Conservation (phyloP, 1,140 invertebrate genomes). For the Anagrus nilaparvatae region DNA sequence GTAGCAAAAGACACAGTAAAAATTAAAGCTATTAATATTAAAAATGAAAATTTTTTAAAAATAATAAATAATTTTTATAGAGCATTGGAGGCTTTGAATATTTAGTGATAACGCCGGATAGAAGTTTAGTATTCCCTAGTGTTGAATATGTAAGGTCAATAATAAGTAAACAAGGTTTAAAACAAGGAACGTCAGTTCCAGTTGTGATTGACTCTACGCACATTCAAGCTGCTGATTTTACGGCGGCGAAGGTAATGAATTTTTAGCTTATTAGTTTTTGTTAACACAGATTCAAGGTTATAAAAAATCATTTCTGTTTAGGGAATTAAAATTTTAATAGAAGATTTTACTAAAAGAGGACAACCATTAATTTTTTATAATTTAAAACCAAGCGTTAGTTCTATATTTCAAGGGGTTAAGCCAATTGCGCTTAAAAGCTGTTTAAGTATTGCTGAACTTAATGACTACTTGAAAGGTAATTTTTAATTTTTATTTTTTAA, state of each 20-base stretch:
- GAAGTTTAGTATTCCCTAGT: conserved; percentile 63
- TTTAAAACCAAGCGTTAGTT: conserved; percentile 58
- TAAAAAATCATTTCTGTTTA: conserved; percentile 29
- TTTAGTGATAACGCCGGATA: conserved; percentile 58
- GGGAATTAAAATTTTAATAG: conserved; percentile 63
- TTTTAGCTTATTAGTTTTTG: background rate
- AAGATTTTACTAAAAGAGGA: conserved; percentile 60
- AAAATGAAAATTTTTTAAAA: conserved; percentile 1
- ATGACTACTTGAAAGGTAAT: conserved; percentile 48
- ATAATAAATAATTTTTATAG: conserved; percentile 28
- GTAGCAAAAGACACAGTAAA: conserved; percentile 47
- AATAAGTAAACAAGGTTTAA: conserved; percentile 59
- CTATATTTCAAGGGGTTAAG: conserved; percentile 59
- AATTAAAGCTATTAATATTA: conserved; percentile 12
- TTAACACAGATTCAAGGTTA: background rate
- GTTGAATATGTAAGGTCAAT: conserved; percentile 66
- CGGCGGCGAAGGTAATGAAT: conserved; percentile 56
- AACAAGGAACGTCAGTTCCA: conserved; percentile 48
- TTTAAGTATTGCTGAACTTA: conserved; percentile 50
- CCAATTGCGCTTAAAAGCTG: conserved; percentile 57
- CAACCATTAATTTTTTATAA: conserved; percentile 66
- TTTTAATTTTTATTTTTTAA: background rate
- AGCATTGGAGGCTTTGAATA: conserved; percentile 53
- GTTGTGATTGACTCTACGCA: conserved; percentile 68
- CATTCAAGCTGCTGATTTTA: conserved; percentile 67